Evolutionary conservation across 2,888 invertebrate genomes (phyloP), one percentile per base, ranked within the genome.

Genomic region (Trissoscelio sp.): DNA sequence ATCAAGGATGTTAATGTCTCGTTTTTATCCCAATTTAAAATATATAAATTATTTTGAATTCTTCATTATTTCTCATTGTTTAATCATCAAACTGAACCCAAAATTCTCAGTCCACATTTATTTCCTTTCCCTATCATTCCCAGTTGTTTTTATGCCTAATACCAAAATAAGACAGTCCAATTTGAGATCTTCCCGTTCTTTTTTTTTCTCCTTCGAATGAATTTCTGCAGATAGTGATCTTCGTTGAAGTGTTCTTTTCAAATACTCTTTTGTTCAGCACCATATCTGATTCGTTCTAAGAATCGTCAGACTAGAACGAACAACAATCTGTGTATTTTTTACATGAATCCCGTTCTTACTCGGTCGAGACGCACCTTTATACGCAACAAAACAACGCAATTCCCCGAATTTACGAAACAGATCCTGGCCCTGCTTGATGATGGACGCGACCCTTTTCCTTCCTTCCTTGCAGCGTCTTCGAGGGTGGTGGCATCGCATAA

Each of bases 211-310:
- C 34, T 64, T 18, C 31, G 28, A 51, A 66, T 64, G 60, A 77
- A 72, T 77, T 81, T 72, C 48, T 37, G 77, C 70, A 69, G 67
- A 81, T 78, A 81, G 81, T 34, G 64, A 80, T 80, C 80, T 74
- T 34, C 53, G 75, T 64, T 79, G 78, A 81, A 82, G 77, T 78
- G 77, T 74, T 79, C 79, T 70, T 80, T 79, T 81, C 83, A 82
- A 82, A 75, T 79, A 79, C 72, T 83, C 87, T 88, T 87, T 87
- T 86, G 87, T 87, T 85, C 84, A 83, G 64, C 82, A 85, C 86
- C 87, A 87, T 86, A 79, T 88, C 87, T 86, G 87, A 88, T 88
- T 86, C 86, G 85, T 88, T 89, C 89, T 85, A 62, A 88, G 88
- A 89, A 89, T 86, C 84, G 83, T 73, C 84, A 58, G 55, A 55